Percentiles rank a stretch among this genome's conserved stretches.
Evolutionary conservation across 1,140 invertebrate genomes (phyloP).

Genomic region (Dermatophagoides farinae): DNA sequence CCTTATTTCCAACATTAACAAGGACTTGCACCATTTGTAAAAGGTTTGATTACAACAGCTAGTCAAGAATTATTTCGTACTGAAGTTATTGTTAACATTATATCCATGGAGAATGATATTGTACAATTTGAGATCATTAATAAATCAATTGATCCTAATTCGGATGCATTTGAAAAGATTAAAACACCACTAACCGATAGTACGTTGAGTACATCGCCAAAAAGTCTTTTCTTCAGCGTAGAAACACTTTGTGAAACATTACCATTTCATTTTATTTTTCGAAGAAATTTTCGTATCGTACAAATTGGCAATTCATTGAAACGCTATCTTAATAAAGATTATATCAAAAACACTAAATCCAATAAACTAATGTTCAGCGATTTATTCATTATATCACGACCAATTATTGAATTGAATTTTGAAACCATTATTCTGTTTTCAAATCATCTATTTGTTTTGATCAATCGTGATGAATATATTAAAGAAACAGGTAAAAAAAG

Average conservation of each 20-base stretch:
- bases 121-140: slow-evolving; percentile 9
- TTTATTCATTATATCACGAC: slow-evolving; percentile 12
- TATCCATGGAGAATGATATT: neutral
- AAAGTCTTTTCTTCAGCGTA: slow-evolving; percentile 15
- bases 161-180: slow-evolving; percentile 2
- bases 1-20: too few species aligned
- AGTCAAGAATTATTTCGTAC: slow-evolving; percentile 25
- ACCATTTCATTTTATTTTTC: slow-evolving; percentile 19
- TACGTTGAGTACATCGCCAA: slow-evolving; percentile 13
- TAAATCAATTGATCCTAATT: slow-evolving; percentile 10
- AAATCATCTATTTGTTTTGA: slow-evolving; percentile 17
- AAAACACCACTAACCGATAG: slow-evolving; percentile 8
- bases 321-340: neutral
- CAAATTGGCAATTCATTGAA: slow-evolving; percentile 13
- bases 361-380: slow-evolving; percentile 11
- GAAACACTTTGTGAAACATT: slow-evolving; percentile 18
- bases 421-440: slow-evolving; percentile 15
- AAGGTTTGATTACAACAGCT: slow-evolving; percentile 24
- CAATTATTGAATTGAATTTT: slow-evolving; percentile 14
- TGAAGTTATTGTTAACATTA: slow-evolving; percentile 22
- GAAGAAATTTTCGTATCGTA: slow-evolving; percentile 14
- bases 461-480: neutral
- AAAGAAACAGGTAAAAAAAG: neutral
- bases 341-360: neutral
- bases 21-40: slow-evolving; percentile 25